Percentiles rank a stretch among this genome's conserved stretches.
These are phyloP conservation scores for Trachymyrmex septentrionalis DNA, from an alignment of 1,140 invertebrate species.

Conservation along the genomic window DNA sequence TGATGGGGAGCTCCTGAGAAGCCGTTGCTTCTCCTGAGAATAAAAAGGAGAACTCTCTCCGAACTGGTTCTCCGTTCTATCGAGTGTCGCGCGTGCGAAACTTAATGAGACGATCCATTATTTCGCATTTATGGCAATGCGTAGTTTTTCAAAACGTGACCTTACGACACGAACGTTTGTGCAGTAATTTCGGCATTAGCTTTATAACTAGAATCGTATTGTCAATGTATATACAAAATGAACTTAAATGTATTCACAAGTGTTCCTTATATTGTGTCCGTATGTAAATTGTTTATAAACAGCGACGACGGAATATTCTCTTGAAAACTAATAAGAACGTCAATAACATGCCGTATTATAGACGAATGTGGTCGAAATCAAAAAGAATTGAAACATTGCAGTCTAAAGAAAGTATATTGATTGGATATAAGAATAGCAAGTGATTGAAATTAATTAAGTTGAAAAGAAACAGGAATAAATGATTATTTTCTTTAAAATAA, in stretches of 20 bases:
- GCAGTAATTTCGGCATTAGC: neutral
- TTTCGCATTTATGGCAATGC: slow-evolving; percentile 42
- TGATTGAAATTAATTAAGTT: slow-evolving; percentile 5
- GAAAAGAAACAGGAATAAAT: neutral
- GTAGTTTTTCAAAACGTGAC: slow-evolving; percentile 18
- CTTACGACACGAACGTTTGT: neutral
- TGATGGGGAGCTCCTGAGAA: slow-evolving; percentile 55
- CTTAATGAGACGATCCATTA: slow-evolving; percentile 56
- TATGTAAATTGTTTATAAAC: neutral
- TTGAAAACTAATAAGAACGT: neutral
- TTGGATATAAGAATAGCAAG: neutral
- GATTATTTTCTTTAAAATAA: neutral
- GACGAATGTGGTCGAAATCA: neutral
- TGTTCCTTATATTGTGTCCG: neutral
- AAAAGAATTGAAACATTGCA: neutral
- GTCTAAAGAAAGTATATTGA: neutral
- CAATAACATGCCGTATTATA: neutral
- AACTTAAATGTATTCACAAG: neutral
- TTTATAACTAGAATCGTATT: neutral
- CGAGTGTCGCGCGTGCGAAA: slow-evolving; percentile 53
- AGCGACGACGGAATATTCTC: neutral
- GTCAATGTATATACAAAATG: neutral
- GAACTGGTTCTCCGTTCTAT: slow-evolving; percentile 46
- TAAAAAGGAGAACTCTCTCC: slow-evolving; percentile 33
- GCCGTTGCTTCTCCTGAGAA: slow-evolving; percentile 32